These are phyloP conservation scores for Plebejus anna DNA, from an alignment of 2,888 invertebrate genomes.

Conservation along the genomic window DNA sequence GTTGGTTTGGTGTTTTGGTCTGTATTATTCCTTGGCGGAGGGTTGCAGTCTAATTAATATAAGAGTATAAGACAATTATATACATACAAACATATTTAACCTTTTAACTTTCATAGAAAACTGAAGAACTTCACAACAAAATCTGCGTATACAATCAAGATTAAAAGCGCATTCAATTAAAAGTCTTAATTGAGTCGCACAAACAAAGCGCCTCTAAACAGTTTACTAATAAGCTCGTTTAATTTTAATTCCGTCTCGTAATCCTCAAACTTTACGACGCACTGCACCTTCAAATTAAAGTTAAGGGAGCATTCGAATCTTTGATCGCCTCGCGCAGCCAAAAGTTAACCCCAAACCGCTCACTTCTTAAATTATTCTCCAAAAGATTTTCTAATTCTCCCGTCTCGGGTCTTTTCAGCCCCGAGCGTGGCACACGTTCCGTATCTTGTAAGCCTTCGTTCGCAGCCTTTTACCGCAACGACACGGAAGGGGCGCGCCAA, in stretches of 20 bases:
- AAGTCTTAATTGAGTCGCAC: constrained; percentile 25
- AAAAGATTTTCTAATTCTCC: constrained; percentile 77
- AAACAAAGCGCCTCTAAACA: constrained; percentile 16
- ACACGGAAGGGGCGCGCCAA: constrained; percentile 45
- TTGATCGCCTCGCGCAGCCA: constrained; percentile 48
- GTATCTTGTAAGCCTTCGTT: constrained; percentile 48
- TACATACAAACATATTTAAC: neutral
- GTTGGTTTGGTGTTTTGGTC: too few species aligned
- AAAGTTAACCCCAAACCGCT: constrained; percentile 59
- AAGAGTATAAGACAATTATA: too few species aligned
- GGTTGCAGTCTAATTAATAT: too few species aligned
- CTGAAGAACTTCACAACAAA: neutral
- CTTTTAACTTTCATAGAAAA: neutral
- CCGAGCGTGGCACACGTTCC: constrained; percentile 54
- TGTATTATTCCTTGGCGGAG: too few species aligned
- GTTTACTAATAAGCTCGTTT: constrained; percentile 28
- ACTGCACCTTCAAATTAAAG: constrained; percentile 52
- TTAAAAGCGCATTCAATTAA: constrained; percentile 13
- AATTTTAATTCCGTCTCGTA: constrained; percentile 25
- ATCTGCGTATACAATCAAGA: neutral
- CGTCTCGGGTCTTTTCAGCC: constrained; percentile 59
- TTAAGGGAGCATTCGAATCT: constrained; percentile 52
- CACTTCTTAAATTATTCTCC: constrained; percentile 75
- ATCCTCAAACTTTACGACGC: constrained; percentile 44
- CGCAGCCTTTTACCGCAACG: constrained; percentile 48